Base-by-base conservation (phyloP, 2,113 vertebrate genomes). In the Caretta caretta region DNA sequence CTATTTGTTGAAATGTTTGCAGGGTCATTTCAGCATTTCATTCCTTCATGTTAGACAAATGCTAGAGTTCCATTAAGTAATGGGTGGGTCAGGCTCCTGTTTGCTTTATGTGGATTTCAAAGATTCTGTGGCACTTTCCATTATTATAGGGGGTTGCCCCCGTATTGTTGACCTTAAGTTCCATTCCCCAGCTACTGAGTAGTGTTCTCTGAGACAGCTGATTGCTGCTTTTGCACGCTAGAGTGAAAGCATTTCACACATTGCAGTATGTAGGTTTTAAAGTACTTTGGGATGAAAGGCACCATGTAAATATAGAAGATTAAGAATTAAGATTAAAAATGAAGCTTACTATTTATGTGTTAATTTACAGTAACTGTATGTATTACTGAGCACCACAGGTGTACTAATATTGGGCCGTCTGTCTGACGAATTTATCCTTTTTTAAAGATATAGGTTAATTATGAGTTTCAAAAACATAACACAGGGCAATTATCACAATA, bases 241-340 rank as follows among this genome's bases (percentile, higher is more conserved):
- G 80, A 84, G 24, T 80, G 87, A 49, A 35, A 72, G 24, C 20
- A 49, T 56, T 89, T 90, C 24, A 87, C 42, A 8, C 62, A 48
- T 11, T 76, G 56, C 87, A 90, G 54, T 84, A 86, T 80, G 69
- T 46, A 90, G 11, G 51, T 92, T 93, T 93, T 78, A 76, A 80
- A 86, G 24, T 54, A 57, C 62, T 87, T 48, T 59, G 86, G 88
- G 62, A 83, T 88, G 62, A 88, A 72, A 95, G 92, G 62, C 22
- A 3, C 72, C 76, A 80, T 51, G 49, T 49, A 92, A 92, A 72
- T 78, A 22, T 19, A 89, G 51, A 93, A 93, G 85, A 90, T 86
- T 59, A 82, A 89, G 89, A 90, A 94, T 95, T 86, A 94, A 82
- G 91, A 92, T 92, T 29, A 35, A 49, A 86, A 90, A 94, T 95